phyloP scores from a whole-genome alignment of 2,888 invertebrate genomes.

The Drosophila seclusa region DNA sequence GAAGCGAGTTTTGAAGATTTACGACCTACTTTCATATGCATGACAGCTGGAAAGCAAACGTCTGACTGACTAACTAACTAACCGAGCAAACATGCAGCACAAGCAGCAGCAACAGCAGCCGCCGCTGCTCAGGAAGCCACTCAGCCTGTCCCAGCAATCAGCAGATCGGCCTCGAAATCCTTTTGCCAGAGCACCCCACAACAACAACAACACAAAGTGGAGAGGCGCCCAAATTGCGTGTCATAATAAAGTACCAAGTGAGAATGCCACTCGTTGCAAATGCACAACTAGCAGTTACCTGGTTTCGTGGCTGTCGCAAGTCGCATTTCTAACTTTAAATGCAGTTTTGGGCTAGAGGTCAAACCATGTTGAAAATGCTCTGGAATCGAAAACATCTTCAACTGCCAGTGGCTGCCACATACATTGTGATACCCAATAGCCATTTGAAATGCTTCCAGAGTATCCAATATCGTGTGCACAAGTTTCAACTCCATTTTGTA shows the following conservation, averaged over 20 bases:
- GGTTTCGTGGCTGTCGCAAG: background rate
- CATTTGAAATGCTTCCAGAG: background rate
- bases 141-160: slow-evolving; percentile 28
- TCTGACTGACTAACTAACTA: slow-evolving; percentile 74
- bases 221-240: slow-evolving; percentile 54
- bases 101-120: background rate
- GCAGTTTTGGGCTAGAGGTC: background rate
- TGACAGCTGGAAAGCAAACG: slow-evolving; percentile 67
- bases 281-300: background rate
- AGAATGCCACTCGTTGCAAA: background rate
- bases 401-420: background rate
- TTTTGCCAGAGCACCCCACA: slow-evolving; percentile 8
- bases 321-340: background rate
- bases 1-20: slow-evolving; percentile 63
- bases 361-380: background rate
- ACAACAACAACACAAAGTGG: background rate
- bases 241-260: slow-evolving; percentile 54
- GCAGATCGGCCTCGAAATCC: slow-evolving; percentile 32
- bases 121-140: slow-evolving; percentile 24
- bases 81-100: slow-evolving; percentile 41
- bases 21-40: slow-evolving; percentile 79
- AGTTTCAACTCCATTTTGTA: background rate
- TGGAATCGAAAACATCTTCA: background rate
- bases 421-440: background rate
- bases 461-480: slow-evolving; percentile 3